These are phyloP conservation scores for Pristionchus fissidentatus DNA, from an alignment of 2,888 invertebrate species.

Conservation along the genomic window DNA sequence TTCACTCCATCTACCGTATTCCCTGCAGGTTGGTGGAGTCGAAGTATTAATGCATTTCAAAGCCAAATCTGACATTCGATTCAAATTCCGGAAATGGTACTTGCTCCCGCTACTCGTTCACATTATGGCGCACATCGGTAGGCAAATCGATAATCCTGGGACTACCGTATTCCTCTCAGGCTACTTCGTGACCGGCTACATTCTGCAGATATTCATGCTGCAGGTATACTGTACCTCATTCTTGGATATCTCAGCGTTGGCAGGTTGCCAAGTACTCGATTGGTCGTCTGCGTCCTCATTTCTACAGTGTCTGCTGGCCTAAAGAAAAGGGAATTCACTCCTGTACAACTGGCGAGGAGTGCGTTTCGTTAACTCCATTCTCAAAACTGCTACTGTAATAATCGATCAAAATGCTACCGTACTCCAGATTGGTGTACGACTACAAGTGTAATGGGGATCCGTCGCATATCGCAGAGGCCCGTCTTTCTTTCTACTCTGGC, in stretches of 20 bases:
- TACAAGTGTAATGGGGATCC: constrained; percentile 51
- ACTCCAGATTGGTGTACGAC: constrained; percentile 27
- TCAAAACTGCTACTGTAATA: too few relatives aligned
- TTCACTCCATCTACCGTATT: not conserved
- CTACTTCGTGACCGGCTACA: not conserved
- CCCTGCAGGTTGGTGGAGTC: not conserved
- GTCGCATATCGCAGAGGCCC: constrained; percentile 54
- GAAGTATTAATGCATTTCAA: not conserved
- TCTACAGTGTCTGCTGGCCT: constrained; percentile 89
- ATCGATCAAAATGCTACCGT: too few relatives aligned
- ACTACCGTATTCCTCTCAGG: too few relatives aligned
- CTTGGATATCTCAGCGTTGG: constrained; percentile 20
- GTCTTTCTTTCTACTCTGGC: constrained; percentile 49
- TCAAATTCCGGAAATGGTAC: constrained; percentile 54
- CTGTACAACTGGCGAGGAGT: constrained; percentile 48
- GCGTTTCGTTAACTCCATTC: not conserved
- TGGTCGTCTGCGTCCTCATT: constrained; percentile 92
- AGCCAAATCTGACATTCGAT: not conserved
- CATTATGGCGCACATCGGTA: constrained; percentile 57
- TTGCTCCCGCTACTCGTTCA: constrained; percentile 57
- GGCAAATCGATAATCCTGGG: not conserved
- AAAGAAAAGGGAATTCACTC: constrained; percentile 50
- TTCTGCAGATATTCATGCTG: not conserved
- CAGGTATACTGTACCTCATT: not conserved
- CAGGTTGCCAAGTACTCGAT: constrained; percentile 89